Base-by-base conservation (phyloP, 2,888 invertebrate genomes). In the Tachina fera region DNA sequence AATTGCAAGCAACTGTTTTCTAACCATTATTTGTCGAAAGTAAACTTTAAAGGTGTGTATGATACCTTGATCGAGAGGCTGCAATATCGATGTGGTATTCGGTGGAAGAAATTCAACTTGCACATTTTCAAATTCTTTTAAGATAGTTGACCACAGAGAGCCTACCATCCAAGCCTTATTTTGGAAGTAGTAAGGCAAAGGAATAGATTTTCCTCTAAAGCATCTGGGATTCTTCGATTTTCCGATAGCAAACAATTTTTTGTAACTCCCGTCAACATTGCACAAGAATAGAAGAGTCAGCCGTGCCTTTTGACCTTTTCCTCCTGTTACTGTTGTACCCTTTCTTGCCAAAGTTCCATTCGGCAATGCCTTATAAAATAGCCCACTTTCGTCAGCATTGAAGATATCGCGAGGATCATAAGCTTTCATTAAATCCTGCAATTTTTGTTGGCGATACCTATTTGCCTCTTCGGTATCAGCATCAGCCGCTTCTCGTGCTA, bases 231-330 rank as follows among this genome's bases (percentile, higher is more conserved):
- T 70, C 53, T 53, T 70, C 41, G 58, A 72, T 60, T 72, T 72
- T 72, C 72, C 60, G 60, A 72, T 72, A 60, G 60, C 60, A 74
- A 74, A 61, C 9, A 71, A 61, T 61, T 74, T 74, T 61, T 74
- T 74, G 74, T 74, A 61, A 74, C 74, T 74, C 74, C 74, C 74
- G 60, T 61, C 74, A 74, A 74, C 74, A 74, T 61, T 74, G 71
- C 58, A 71, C 71, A 58, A 60, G 58, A 61, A 41, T n/a, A 60
- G 60, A 60, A 60, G 60, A 60, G 39, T 39, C 60, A 60, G 60
- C 60, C 60, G 60, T 60, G 60, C 60, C 41, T 60, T 60, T 60
- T 60, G 60, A 60, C 60, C 14, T 60, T 41, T 60, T 60, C 60
- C 60, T 60, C 60, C 39, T 60, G 60, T 60, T 60, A 60, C 41